These are phyloP conservation scores for Nothura maculosa DNA, from an alignment of 2,797 vertebrate genomes.

Conservation along the genomic window DNA sequence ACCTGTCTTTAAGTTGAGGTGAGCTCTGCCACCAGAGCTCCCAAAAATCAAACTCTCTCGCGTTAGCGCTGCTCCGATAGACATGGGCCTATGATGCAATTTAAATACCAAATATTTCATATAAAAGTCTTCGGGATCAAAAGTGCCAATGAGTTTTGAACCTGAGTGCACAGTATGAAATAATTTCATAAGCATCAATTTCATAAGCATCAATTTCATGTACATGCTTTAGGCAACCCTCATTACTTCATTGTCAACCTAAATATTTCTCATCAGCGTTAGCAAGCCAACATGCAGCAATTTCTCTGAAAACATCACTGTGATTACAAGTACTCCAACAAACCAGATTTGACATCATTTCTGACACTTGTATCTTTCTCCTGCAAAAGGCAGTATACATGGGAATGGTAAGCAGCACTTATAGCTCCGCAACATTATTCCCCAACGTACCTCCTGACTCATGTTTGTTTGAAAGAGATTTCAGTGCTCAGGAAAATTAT, in stretches of 20 bases:
- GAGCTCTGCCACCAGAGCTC: not conserved
- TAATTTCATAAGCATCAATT: not conserved
- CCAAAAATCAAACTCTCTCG: not conserved
- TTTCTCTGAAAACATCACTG: not conserved
- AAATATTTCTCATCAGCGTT: not conserved
- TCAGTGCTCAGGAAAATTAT: constrained; percentile 68
- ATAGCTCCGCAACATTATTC: not conserved
- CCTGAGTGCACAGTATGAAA: not conserved
- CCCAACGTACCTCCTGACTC: constrained; percentile 62
- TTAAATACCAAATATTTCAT: not conserved
- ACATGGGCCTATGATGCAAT: not conserved
- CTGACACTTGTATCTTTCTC: not conserved
- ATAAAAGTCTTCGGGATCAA: not conserved
- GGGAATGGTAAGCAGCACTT: constrained; percentile 33
- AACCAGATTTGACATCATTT: not conserved
- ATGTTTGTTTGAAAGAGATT: constrained; percentile 56
- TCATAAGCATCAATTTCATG: not conserved
- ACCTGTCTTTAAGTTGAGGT: not conserved
- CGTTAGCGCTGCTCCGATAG: not conserved
- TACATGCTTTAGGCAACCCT: not conserved
- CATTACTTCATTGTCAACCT: not conserved
- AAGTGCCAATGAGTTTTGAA: not conserved
- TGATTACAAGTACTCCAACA: not conserved
- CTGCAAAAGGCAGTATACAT: not conserved
- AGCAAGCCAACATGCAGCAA: not conserved